These are phyloP conservation scores for Agonopterix subpropinquella DNA, from an alignment of 2,888 invertebrate species.

Conservation along the genomic window DNA sequence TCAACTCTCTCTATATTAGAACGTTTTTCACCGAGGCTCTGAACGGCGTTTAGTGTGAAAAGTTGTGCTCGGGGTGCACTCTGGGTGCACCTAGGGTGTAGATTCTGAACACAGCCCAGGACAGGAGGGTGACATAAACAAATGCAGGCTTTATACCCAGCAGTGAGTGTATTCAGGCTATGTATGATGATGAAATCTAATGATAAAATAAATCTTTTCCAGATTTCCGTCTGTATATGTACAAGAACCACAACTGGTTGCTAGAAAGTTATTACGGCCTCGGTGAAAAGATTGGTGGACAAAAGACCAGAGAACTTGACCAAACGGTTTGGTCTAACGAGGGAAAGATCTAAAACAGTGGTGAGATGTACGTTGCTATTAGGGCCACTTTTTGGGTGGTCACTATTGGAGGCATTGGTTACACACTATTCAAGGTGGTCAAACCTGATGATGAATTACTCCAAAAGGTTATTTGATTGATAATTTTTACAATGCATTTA, in stretches of 20 bases:
- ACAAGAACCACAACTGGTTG: slow-evolving; percentile 78
- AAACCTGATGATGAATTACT: slow-evolving; percentile 73
- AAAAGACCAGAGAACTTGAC: slow-evolving; percentile 71
- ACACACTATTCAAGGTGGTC: slow-evolving; percentile 73
- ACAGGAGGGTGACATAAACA: too few relatives aligned
- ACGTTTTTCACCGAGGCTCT: too few relatives aligned
- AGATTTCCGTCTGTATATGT: slow-evolving; percentile 83
- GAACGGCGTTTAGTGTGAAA: too few relatives aligned
- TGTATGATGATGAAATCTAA: too few relatives aligned
- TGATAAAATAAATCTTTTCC: slow-evolving; percentile 24
- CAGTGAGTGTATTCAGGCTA: too few relatives aligned
- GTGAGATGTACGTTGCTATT: slow-evolving; percentile 68
- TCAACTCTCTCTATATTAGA: too few relatives aligned
- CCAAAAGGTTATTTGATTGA: slow-evolving; percentile 60
- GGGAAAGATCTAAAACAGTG: slow-evolving; percentile 58
- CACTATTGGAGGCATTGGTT: slow-evolving; percentile 77
- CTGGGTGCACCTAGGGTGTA: too few relatives aligned
- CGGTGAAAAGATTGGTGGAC: slow-evolving; percentile 78
- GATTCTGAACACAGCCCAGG: too few relatives aligned
- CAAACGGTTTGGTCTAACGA: slow-evolving; percentile 73
- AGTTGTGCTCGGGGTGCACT: too few relatives aligned
- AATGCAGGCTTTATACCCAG: too few relatives aligned
- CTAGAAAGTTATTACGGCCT: slow-evolving; percentile 82
- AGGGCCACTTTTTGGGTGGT: slow-evolving; percentile 75
- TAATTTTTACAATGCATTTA: slow-evolving; percentile 21